phyloP scores from a whole-genome alignment of 2,797 vertebrate genomes.

The Bradypus variegatus region DNA sequence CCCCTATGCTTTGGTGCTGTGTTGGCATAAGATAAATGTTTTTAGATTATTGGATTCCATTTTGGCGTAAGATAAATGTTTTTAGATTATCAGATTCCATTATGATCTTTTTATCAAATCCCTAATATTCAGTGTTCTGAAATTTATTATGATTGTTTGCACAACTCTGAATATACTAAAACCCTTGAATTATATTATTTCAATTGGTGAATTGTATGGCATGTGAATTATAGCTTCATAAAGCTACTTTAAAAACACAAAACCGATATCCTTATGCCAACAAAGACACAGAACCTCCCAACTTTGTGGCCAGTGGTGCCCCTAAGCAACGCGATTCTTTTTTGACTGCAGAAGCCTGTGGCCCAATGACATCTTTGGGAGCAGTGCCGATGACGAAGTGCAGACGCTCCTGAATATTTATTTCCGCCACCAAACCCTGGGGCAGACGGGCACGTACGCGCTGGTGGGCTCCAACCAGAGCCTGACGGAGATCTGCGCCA shows the following conservation, averaged over 20 bases:
- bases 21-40: neutral
- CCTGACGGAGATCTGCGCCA: constrained; percentile 92
- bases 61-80: neutral
- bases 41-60: neutral
- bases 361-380: constrained; percentile 95
- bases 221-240: neutral
- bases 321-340: constrained; percentile 26
- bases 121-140: neutral
- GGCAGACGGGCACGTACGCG: constrained; percentile 96
- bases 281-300: neutral
- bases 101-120: neutral
- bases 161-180: neutral
- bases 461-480: constrained; percentile 96
- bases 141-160: neutral
- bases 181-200: neutral
- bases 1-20: neutral
- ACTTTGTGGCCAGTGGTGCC: neutral
- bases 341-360: constrained; percentile 84
- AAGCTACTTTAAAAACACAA: neutral
- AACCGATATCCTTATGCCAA: neutral
- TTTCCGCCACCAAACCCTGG: constrained; percentile 97
- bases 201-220: too few relatives aligned
- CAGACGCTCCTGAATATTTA: constrained; percentile 98
- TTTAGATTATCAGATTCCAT: neutral
- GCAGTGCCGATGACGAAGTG: constrained; percentile 92